phyloP scores from a whole-genome alignment of 1,140 invertebrate genomes.

The Chlorops oryzae region DNA sequence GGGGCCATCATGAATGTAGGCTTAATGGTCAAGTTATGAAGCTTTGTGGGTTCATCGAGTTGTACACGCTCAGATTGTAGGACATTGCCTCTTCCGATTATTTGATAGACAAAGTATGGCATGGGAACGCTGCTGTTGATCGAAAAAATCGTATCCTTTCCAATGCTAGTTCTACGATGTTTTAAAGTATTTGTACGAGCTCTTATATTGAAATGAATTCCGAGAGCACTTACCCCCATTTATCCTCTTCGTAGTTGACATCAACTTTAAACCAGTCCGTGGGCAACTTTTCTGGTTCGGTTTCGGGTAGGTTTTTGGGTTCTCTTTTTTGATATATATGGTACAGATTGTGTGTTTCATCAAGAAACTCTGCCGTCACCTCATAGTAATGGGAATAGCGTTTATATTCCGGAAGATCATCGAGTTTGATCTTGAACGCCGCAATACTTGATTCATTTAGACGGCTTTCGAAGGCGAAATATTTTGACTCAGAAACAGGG shows the following conservation, averaged over 20 bases:
- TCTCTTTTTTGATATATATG: conserved; percentile 36
- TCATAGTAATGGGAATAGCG: conserved; percentile 31
- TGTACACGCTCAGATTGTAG: conserved; percentile 63
- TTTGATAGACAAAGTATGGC: conserved; percentile 68
- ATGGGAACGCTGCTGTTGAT: conserved; percentile 77
- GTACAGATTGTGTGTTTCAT: conserved; percentile 27
- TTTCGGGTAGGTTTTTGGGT: conserved; percentile 26
- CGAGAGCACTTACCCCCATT: background rate
- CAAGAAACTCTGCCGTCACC: conserved; percentile 26
- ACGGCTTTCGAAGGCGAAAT: conserved; percentile 23
- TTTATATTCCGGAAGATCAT: conserved; percentile 32
- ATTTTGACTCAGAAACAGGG: conserved; percentile 22
- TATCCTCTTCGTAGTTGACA: conserved; percentile 9
- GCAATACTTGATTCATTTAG: conserved; percentile 34
- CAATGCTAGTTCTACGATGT: no score
- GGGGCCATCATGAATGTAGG: conserved; percentile 74
- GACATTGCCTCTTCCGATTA: conserved; percentile 83
- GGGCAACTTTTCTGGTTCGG: conserved; percentile 9
- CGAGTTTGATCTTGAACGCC: conserved; percentile 25
- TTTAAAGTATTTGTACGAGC: background rate
- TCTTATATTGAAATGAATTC: background rate
- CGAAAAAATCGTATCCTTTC: no score
- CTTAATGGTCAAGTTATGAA: conserved; percentile 52
- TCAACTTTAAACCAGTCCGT: conserved; percentile 28
- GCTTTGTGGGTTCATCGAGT: conserved; percentile 26